Evolutionary conservation across 2,888 invertebrate species (phyloP).

Genomic region (Cataglyphis albicans): DNA sequence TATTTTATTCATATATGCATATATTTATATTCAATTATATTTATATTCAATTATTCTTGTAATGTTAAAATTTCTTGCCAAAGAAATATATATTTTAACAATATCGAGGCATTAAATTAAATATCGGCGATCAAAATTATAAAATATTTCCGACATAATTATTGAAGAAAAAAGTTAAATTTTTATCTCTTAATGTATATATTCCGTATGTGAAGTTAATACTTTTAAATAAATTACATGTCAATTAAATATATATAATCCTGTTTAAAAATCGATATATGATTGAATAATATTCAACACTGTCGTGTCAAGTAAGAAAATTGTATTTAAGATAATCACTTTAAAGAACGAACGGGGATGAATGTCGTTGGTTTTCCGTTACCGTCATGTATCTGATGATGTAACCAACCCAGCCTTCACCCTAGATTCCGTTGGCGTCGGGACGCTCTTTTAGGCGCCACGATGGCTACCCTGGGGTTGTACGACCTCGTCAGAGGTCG

Average conservation of each 20-base stretch:
- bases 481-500: slow-evolving; percentile 68
- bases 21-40: background rate
- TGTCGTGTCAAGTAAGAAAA: slow-evolving; percentile 59
- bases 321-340: slow-evolving; percentile 50
- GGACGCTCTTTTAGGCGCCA: slow-evolving; percentile 79
- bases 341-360: slow-evolving; percentile 64
- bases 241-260: background rate
- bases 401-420: slow-evolving; percentile 69
- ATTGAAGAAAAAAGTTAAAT: background rate
- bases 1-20: background rate
- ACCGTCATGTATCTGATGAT: slow-evolving; percentile 71
- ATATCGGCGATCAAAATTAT: background rate
- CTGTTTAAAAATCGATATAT: slow-evolving; percentile 31
- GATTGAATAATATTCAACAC: slow-evolving; percentile 30
- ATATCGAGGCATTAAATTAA: background rate
- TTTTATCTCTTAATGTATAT: background rate
- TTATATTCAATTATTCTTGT: background rate
- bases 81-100: background rate
- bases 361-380: slow-evolving; percentile 68
- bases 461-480: slow-evolving; percentile 73
- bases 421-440: slow-evolving; percentile 55
- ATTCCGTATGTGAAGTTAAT: background rate
- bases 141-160: background rate
- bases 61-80: background rate
- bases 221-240: background rate